Evolutionary conservation across 2,888 invertebrate genomes (phyloP), one percentile per base, ranked within the genome.

Genomic region (Hybos culiciformis): DNA sequence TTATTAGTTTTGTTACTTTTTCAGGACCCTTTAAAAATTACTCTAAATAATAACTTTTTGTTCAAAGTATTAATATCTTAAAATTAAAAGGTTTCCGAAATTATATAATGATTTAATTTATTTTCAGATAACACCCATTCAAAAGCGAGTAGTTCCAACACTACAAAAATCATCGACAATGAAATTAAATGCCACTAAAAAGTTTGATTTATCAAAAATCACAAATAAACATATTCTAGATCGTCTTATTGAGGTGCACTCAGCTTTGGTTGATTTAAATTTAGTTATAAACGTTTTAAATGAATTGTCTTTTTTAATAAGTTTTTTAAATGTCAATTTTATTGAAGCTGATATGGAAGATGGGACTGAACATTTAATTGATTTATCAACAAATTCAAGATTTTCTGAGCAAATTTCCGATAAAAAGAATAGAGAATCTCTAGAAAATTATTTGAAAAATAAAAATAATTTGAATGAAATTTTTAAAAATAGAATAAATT

Each of bases 401-500:
- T n/a, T 8, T n/a, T n/a, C n/a, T n/a, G n/a, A n/a, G n/a, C n/a
- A n/a, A n/a, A n/a, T n/a, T n/a, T 7, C 17, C n/a, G 19, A 29
- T 17, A 46, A 44, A 9, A 42, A 50, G 4, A 44, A 39, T 14
- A 6, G 14, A 6, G 20, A 34, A 1, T 15, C 36, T 32, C 15
- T 34, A 37, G n/a, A 45, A 21, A 33, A 15, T 37, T 19, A 44
- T 12, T 3, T 46, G 20, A 23, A 34, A 42, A 23, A 17, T 14
- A 7, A 41, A 39, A 4, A 20, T 19, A 1, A 39, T 37, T n/a
- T 4, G 38, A 12, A 44, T 33, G 29, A 43, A 56, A 51, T 75
- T 38, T 52, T 77, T 11, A 68, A 68, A 48, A 66, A 63, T 7
- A 61, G 74, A 42, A 76, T 80, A 48, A 83, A 88, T 57, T 77